Evolutionary conservation across 2,797 vertebrate genomes (phyloP).

Genomic region (Vireo griseus): DNA sequence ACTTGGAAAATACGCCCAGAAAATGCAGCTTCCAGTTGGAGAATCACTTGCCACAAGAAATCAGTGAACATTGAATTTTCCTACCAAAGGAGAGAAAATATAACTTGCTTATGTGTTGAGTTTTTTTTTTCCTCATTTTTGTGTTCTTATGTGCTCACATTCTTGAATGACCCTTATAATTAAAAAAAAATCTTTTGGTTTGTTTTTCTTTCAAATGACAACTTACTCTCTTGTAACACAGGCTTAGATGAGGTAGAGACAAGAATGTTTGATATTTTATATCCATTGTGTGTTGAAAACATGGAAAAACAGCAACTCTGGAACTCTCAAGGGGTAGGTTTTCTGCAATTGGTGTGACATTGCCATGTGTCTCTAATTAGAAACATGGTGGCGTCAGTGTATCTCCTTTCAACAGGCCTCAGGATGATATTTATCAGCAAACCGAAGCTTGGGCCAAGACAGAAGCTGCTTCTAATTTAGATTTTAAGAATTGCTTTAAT

Average conservation of each 20-base stretch:
- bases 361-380: constrained; percentile 65
- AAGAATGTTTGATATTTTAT: constrained; percentile 54
- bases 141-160: background rate
- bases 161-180: background rate
- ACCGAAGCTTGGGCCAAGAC: constrained; percentile 49
- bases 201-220: constrained; percentile 35
- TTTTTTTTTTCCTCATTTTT: background rate
- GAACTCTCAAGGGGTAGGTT: constrained; percentile 50
- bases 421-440: constrained; percentile 69
- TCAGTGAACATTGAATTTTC: background rate
- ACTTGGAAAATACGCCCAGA: background rate
- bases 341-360: constrained; percentile 51
- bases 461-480: constrained; percentile 72
- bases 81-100: background rate
- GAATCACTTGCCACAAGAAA: background rate
- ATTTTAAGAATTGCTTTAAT: constrained; percentile 57
- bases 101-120: background rate
- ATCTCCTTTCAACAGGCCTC: constrained; percentile 63
- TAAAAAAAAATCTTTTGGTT: background rate
- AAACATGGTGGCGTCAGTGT: constrained; percentile 56
- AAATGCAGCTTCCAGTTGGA: background rate
- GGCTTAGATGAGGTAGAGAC: constrained; percentile 29
- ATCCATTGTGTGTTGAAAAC: constrained; percentile 38
- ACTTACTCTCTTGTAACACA: background rate
- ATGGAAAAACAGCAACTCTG: constrained; percentile 9